Evolutionary conservation across 2,113 vertebrate species (phyloP), one percentile per base, ranked within the genome.

Genomic region (Potamarius usumacintae): DNA sequence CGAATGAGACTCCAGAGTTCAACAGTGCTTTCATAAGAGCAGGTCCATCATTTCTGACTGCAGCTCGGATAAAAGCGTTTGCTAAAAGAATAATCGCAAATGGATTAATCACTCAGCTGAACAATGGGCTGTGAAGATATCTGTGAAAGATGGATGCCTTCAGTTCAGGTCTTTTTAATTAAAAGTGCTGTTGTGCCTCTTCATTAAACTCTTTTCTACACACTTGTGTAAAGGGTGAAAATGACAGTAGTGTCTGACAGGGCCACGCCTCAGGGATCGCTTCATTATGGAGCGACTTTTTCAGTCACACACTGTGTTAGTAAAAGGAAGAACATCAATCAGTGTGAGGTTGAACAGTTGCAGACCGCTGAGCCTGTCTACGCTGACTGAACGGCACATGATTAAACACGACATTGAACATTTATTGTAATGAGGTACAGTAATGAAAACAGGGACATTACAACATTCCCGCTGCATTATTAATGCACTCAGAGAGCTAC

Each of bases 71-170:
- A 81, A 80, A 58, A 81, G 55, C 9, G 10, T 22, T 58, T 80
- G 78, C 78, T 2, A 34, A 58, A 34, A 58, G 17, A 80, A 80
- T 92, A 89, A 93, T 85, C 91, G 91, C 85, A 63, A 74, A 88
- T 93, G 91, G 91, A 92, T 93, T 92, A 92, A 93, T 93, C 90
- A 91, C 89, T 90, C 82, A 86, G 78, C 81, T 81, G 89, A 90
- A 85, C 57, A 71, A 77, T 76, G 67, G 55, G 87, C 85, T 90
- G 88, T 74, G 77, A 89, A 90, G 86, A 90, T 92, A 92, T 93
- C 92, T 91, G 91, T 92, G 91, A 91, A 57, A 88, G 91, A 92
- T 92, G 93, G 92, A 90, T 90, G 89, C 85, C 48, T 11, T 83
- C 18, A 20, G 52, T 18, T 83, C n/a, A 30, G 52, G 48, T 53